Percentiles rank a stretch among this genome's conserved stretches.
These are phyloP conservation scores for Incurvaria masculella DNA, from an alignment of 2,888 invertebrate species.

Conservation along the genomic window DNA sequence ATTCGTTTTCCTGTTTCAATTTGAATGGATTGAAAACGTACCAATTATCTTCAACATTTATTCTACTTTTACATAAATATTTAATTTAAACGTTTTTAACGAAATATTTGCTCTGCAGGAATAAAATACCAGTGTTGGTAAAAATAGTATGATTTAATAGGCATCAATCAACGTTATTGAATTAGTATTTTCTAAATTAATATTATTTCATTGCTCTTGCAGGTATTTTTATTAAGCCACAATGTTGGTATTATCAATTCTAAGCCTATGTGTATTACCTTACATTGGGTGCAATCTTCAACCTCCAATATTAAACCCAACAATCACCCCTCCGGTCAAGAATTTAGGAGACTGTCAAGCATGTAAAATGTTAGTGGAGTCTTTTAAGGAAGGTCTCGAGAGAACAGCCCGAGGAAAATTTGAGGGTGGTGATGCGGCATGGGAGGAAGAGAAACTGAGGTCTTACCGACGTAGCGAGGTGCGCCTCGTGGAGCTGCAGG, in stretches of 20 bases:
- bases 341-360: constrained; percentile 74
- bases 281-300: constrained; percentile 21
- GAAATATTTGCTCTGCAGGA: no score
- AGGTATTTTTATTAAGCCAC: background rate
- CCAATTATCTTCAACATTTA: no score
- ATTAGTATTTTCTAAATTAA: background rate
- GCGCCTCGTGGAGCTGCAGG: constrained; percentile 87
- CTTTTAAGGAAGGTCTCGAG: constrained; percentile 78
- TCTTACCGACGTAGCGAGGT: constrained; percentile 86
- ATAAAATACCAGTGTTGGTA: no score
- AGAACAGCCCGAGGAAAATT: constrained; percentile 83
- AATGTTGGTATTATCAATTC: background rate
- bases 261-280: background rate
- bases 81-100: no score
- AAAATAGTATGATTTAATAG: no score
- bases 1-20: no score
- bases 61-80: no score
- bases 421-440: constrained; percentile 90
- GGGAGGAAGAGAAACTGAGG: constrained; percentile 86
- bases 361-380: constrained; percentile 70
- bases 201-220: no score
- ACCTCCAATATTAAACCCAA: constrained; percentile 28
- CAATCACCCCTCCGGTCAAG: constrained; percentile 32
- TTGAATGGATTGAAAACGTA: no score
- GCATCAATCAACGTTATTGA: no score